Base-by-base conservation (phyloP, 1,140 invertebrate genomes). In the Colletes gigas region DNA sequence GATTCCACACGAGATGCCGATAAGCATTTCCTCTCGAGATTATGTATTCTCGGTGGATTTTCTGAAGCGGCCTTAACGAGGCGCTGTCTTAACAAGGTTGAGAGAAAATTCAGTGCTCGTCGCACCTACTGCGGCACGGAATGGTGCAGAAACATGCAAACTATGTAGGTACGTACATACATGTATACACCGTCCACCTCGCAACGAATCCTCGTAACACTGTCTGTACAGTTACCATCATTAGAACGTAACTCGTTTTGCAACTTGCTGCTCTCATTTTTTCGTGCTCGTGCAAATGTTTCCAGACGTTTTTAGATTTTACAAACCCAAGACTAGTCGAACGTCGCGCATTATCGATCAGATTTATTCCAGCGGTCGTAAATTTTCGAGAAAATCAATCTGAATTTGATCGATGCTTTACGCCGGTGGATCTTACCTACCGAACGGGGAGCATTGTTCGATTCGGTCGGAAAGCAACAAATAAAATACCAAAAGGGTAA, bases 31-130 rank as follows among this genome's bases (percentile, higher is more conserved):
- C 47, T 55, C 8, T 17, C 41, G 50, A 54, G 47, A 70, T 79
- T 68, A 30, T 81, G 57, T 71, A 81, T 81, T 67, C 15, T 47
- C 62, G 30, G 44, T 44, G n/a, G 30, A 81, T 86, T 79, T 83
- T 83, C 77, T 68, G 41, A 41, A 7, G 67, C 54, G 10, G 10
- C 21, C 14, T 55, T 65, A 73, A 79, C 69, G 69, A 78, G 76
- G 55, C 30, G 47, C 30, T 47, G 8, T 62, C 41, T 77, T 77
- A 77, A 77, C 74, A 77, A 70, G 75, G 67, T 71, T 52, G 66
- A 52, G 39, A 50, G 21, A 15, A 52, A 71, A 78, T 78, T 78
- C 62, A 78, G 67, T 62, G 57, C 52, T 59, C 39, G 19, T 17
- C 4, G 44, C 12, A 52, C 15, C 15, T 17, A 72, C n/a, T 17